Evolutionary conservation across 2,888 invertebrate species (phyloP).

Genomic region (Liodrosophila aerea): DNA sequence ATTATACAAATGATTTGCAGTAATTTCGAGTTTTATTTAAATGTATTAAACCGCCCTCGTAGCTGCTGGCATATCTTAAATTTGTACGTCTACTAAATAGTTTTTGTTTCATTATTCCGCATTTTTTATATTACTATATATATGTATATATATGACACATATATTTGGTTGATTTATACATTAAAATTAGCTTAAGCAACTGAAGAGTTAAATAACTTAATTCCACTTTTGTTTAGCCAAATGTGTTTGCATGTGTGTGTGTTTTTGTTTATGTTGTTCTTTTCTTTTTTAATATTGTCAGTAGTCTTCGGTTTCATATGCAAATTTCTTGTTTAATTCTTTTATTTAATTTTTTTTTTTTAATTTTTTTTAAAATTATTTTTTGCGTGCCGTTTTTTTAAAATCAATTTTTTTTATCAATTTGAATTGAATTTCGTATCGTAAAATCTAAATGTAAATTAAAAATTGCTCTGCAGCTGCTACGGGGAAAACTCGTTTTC

Average conservation of each 20-base stretch:
- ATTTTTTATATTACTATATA: conserved; percentile 18
- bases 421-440: conserved; percentile 34
- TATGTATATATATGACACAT: conserved; percentile 50
- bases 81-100: conserved; percentile 65
- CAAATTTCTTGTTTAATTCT: conserved; percentile 40
- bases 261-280: conserved; percentile 35
- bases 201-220: conserved; percentile 32
- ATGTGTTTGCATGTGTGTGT: conserved; percentile 24
- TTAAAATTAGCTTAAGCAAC: conserved; percentile 59
- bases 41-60: conserved; percentile 36
- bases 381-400: conserved; percentile 38
- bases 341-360: conserved; percentile 16
- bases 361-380: conserved; percentile 24
- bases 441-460: conserved; percentile 71
- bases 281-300: conserved; percentile 69
- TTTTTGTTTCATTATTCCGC: conserved; percentile 14
- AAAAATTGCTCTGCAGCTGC: conserved; percentile 54
- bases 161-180: conserved; percentile 53
- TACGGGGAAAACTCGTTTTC: conserved; percentile 3
- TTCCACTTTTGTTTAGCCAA: conserved; percentile 33
- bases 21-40: conserved; percentile 20
- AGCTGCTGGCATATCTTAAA: conserved; percentile 37
- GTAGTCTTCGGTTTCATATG: conserved; percentile 69
- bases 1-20: too few relatives aligned
- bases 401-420: conserved; percentile 49